Base-by-base conservation (phyloP, 1,140 invertebrate species). In the Lethrus apterus region DNA sequence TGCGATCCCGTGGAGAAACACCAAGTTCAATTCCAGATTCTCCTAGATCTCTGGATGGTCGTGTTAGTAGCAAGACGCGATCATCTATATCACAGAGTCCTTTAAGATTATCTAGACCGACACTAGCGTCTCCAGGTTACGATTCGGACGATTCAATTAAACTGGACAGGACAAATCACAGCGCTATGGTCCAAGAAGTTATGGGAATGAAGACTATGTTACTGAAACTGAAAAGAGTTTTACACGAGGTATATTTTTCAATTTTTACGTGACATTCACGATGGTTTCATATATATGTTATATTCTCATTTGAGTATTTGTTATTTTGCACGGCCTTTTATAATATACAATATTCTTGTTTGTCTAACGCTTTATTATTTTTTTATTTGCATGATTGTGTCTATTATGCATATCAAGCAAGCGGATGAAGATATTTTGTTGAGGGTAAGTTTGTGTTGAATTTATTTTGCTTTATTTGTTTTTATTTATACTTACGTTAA, bases 141-240 rank as follows among this genome's bases (percentile, higher is more conserved):
- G 70, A 74, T 57, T 74, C 76, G 10, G 74, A 77, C 42, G 77
- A 79, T 35, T 71, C 74, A 45, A 60, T 79, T 3, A 70, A 70
- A 41, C 53, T 83, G 24, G 79, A 83, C 52, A 66, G 73, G 42
- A 74, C 74, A 9, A 78, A 78, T 19, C 83, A 83, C 46, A 77
- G 81, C 42, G 73, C 77, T 35, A 76, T 86, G 65, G 76, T 78
- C 55, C 83, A 86, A 66, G 85, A 88, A 61, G 78, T 87, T 48
- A 81, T 83, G 56, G 78, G 77, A 51, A 80, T 87, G 48, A 88
- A 87, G 70, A 86, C 84, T 15, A 76, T 86, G 74, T 73, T 87
- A 43, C 66, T 86, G 49, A 80, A 83, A 65, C 73, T 89, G 8
- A 84, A 84, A 66, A 73, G 81, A 57, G 77, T 86, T 52, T 71